phyloP scores from a whole-genome alignment of 2,113 vertebrate genomes.

The Megalops atlanticus region DNA sequence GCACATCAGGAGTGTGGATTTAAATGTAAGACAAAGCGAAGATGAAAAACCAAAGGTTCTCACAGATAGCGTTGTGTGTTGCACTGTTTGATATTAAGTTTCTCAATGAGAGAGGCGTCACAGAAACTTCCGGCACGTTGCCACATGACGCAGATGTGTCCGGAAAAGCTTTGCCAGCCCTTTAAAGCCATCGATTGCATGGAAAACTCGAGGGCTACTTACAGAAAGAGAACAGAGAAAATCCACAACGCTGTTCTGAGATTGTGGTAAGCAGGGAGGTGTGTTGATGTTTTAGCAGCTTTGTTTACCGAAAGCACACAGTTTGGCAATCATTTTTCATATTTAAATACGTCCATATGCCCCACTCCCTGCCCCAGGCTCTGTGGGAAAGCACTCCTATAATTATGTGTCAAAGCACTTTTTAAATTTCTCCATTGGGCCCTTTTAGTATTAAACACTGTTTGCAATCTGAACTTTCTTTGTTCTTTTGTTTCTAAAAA shows the following conservation, averaged over 20 bases:
- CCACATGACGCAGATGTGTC: background rate
- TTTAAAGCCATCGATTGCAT: background rate
- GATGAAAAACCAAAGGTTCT: background rate
- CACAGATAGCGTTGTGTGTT: background rate
- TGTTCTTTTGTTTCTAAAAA: conserved; percentile 69
- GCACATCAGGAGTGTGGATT: background rate
- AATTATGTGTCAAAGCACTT: conserved; percentile 68
- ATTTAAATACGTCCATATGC: background rate
- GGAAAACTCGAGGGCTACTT: background rate
- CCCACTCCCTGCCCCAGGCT: background rate
- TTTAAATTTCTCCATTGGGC: conserved; percentile 57
- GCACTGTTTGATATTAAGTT: background rate
- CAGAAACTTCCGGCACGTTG: background rate
- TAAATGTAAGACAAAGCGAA: background rate
- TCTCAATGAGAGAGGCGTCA: background rate
- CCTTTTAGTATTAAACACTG: conserved; percentile 74
- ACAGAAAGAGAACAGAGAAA: background rate
- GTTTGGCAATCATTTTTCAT: background rate
- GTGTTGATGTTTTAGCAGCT: background rate
- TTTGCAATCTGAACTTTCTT: conserved; percentile 69
- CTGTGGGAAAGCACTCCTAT: conserved; percentile 40
- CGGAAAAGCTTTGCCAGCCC: background rate
- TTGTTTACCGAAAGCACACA: background rate
- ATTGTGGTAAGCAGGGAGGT: background rate
- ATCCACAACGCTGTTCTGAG: no score